Evolutionary conservation across 2,113 vertebrate genomes (phyloP).

Genomic region (Pituophis catenifer): DNA sequence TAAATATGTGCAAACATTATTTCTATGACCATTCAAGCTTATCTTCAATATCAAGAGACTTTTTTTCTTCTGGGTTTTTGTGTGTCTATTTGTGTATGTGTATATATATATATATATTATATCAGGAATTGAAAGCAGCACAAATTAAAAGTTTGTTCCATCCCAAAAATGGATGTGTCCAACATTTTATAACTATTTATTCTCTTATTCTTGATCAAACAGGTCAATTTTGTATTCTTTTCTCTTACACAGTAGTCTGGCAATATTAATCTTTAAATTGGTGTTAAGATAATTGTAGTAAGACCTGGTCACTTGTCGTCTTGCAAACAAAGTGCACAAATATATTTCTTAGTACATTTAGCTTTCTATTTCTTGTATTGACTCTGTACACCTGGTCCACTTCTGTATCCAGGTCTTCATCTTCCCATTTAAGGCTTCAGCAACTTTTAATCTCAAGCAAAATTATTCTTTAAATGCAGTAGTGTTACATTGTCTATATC

Average conservation of each 20-base stretch:
- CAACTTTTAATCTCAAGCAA: neutral
- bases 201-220: neutral
- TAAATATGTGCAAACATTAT: neutral
- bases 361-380: neutral
- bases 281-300: neutral
- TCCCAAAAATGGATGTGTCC: neutral
- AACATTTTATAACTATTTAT: neutral
- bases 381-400: neutral
- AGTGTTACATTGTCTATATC: neutral
- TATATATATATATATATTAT: neutral
- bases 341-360: neutral
- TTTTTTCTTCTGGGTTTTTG: neutral
- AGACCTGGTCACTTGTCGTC: neutral
- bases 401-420: neutral
- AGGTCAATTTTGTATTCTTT: neutral
- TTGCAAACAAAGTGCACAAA: neutral
- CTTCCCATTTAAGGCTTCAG: neutral
- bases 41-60: neutral
- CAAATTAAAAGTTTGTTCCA: neutral
- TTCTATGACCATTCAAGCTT: rapidly evolving
- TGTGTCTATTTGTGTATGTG: neutral
- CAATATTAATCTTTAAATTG: neutral
- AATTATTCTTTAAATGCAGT: neutral
- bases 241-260: neutral
- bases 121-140: neutral